Base-by-base conservation (phyloP, 2,797 vertebrate genomes). In the Florisuga fusca region DNA sequence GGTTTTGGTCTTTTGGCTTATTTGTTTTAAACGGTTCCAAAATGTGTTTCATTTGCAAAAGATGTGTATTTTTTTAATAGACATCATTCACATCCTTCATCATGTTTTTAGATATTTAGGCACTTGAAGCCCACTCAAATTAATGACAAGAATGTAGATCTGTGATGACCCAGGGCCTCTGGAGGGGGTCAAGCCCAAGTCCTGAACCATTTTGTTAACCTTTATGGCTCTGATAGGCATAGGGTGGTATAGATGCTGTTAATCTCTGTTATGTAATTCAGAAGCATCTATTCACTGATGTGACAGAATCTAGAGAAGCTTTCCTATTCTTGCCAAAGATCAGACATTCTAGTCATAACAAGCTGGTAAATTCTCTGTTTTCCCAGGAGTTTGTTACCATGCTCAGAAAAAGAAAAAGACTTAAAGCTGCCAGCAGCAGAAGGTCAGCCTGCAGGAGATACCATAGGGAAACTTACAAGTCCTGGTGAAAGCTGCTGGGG, bases 191-290 rank as follows among this genome's bases (percentile, higher is more conserved):
- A 66, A 19, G 41, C 8, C 15, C 21, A 19, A 34, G 9, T 21
- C 25, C 38, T 21, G 26, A 10, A 23, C 3, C 1, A 11, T 23
- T 72, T 2, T 31, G 16, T 55, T 34, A 36, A 48, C 4, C 1
- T 61, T 33, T 38, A 38, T 45, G 25, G 36, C 31, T 31, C 14
- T 22, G 14, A 38, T 17, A 36, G 7, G 64, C 1, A 0, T 9
- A 25, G 15, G 29, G 78, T 86, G 50, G 15, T 64, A 9, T 12
- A 51, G n/a, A 29, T 55, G 41, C 9, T 43, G 27, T 34, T 46
- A 20, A 43, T 33, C 22, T 61, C 80, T 2, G 0, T 25, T 41
- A 46, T 0, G 1, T 13, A 16, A 2, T 31, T 59, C 27, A 45
- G 31, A 93, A 84, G 41, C 54, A 29, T 51, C 54, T 76, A 34